A percentile compares a stretch with the other conserved stretches of the same genome.
Conservation (phyloP, 2,888 invertebrate species). For the Tromatobia lineatoria region DNA sequence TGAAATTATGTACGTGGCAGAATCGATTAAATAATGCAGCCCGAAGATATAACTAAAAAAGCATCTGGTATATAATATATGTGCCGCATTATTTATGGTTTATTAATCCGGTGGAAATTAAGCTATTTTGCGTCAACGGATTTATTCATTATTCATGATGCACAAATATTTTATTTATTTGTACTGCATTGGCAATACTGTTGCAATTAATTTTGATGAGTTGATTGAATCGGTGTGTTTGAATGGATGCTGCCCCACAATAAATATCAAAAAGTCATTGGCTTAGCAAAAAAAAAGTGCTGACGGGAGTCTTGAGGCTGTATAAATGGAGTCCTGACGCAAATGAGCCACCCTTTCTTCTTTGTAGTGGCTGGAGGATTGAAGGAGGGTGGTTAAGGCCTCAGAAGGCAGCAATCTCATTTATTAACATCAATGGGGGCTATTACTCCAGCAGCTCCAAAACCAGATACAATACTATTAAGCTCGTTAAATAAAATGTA, state of each 20-base stretch:
- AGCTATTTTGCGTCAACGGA: background rate
- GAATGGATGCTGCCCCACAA: background rate
- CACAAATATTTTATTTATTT: conserved; percentile 3
- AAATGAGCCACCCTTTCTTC: conserved; percentile 66
- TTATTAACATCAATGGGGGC: conserved; percentile 72
- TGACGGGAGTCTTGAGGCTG: conserved; percentile 7
- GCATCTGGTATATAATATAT: background rate
- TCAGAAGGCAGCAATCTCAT: conserved; percentile 72
- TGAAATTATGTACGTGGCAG: conserved; percentile 1
- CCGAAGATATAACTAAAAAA: background rate
- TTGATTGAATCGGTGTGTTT: background rate
- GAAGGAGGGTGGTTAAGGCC: conserved; percentile 69
- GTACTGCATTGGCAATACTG: conserved; percentile 4
- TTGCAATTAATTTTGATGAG: conserved; percentile 2
- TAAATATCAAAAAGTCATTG: conserved; percentile 32
- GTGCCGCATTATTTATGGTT: background rate
- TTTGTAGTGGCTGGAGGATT: conserved; percentile 66
- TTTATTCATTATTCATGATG: background rate
- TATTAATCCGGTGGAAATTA: background rate
- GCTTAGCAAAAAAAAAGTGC: conserved; percentile 16
- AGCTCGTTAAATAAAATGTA: conserved; percentile 54
- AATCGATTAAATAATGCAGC: background rate
- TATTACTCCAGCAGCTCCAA: conserved; percentile 34
- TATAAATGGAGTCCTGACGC: conserved; percentile 46
- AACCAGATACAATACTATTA: conserved; percentile 45